Evolutionary conservation across 2,797 vertebrate species (phyloP).

Genomic region (Platalea minor): DNA sequence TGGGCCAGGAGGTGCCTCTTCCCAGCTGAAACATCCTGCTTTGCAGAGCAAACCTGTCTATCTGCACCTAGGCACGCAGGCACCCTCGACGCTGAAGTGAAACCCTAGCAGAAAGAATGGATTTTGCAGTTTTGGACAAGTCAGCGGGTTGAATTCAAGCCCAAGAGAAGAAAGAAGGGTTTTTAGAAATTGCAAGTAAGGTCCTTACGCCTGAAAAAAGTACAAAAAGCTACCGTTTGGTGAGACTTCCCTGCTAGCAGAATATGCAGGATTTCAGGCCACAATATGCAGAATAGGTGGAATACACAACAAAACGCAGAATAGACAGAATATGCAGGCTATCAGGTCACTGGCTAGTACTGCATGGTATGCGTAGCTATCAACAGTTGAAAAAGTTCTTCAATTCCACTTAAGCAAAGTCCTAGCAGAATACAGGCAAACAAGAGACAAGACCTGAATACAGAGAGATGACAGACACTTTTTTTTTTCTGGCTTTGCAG

Average conservation of each 20-base stretch:
- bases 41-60: not conserved
- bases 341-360: not conserved
- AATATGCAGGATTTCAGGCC: not conserved
- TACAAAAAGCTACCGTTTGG: not conserved
- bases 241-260: not conserved
- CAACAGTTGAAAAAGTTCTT: not conserved
- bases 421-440: not conserved
- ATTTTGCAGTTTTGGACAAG: not conserved
- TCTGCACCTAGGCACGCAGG: fast-evolving
- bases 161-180: not conserved
- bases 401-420: not conserved
- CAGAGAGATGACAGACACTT: not conserved
- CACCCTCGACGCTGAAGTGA: not conserved
- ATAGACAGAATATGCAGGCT: not conserved
- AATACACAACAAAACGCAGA: not conserved
- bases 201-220: not conserved
- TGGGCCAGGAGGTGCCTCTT: not conserved
- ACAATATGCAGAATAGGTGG: not conserved
- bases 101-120: not conserved
- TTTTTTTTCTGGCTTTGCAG: not conserved
- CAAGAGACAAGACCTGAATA: not conserved
- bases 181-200: not conserved
- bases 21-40: not conserved
- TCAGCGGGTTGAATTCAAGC: not conserved
- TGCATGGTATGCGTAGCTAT: not conserved